Percentiles rank a stretch among this genome's conserved stretches.
phyloP scores from a whole-genome alignment of 1,140 invertebrate genomes.

The Pinna nobilis region DNA sequence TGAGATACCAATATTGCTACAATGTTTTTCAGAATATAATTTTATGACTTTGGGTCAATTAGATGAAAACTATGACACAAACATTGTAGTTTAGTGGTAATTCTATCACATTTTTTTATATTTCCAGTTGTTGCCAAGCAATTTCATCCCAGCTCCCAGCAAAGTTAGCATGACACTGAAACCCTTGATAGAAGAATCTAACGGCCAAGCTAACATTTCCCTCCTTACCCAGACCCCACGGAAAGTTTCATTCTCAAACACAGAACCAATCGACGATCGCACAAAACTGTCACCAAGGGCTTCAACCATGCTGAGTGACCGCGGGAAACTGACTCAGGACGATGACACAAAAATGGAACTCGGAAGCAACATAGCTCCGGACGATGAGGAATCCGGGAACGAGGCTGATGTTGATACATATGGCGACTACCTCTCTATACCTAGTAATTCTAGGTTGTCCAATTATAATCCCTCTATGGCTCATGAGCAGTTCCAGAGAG shows the following conservation, averaged over 20 bases:
- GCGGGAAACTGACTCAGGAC: neutral
- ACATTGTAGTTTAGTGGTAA: too few relatives aligned
- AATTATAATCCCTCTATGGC: constrained; percentile 43
- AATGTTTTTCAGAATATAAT: too few relatives aligned
- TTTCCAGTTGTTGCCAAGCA: constrained; percentile 67
- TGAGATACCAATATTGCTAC: too few relatives aligned
- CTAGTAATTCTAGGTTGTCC: constrained; percentile 51
- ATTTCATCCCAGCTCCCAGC: constrained; percentile 67
- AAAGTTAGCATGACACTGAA: constrained; percentile 56
- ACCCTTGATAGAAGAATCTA: constrained; percentile 47
- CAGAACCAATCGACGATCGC: neutral
- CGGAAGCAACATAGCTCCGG: constrained; percentile 50
- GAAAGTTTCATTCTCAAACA: constrained; percentile 35
- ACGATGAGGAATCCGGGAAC: constrained; percentile 55
- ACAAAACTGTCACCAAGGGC: constrained; percentile 3
- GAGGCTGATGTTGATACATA: constrained; percentile 61
- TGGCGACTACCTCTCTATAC: constrained; percentile 53
- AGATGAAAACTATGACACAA: too few relatives aligned
- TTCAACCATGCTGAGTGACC: constrained; percentile 8
- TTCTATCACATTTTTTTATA: constrained; percentile 1
- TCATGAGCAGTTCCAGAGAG: constrained; percentile 54
- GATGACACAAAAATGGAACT: constrained; percentile 60
- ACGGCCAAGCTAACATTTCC: constrained; percentile 15
- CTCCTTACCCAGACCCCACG: constrained; percentile 22
- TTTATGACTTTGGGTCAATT: too few relatives aligned